Evolutionary conservation across 2,888 invertebrate species (phyloP).

Genomic region (Clostera curtula): DNA sequence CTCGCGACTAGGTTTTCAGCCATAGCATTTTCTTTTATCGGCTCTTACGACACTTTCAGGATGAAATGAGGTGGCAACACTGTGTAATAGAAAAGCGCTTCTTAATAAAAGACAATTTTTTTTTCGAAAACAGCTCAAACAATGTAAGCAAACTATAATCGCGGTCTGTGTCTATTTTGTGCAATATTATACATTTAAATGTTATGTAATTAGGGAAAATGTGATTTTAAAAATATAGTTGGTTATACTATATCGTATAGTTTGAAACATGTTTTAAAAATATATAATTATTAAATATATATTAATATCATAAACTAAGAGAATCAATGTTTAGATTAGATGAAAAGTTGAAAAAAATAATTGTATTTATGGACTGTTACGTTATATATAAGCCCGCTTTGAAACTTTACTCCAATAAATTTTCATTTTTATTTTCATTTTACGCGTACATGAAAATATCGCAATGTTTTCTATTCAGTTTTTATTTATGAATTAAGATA

Average conservation of each 20-base stretch:
- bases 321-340: conserved; percentile 60
- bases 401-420: conserved; percentile 8
- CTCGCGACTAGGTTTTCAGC: too few species aligned
- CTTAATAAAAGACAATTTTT: too few species aligned
- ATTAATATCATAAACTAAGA: conserved; percentile 49
- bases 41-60: too few species aligned
- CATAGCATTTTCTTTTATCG: too few species aligned
- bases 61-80: too few species aligned
- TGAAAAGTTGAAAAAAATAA: conserved; percentile 39
- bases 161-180: conserved; percentile 61
- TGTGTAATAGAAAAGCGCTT: too few species aligned
- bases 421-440: conserved; percentile 3
- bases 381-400: conserved; percentile 25
- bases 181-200: conserved; percentile 63
- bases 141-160: conserved; percentile 27
- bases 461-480: conserved; percentile 7
- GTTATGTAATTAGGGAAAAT: conserved; percentile 67
- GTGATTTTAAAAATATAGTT: conserved; percentile 71
- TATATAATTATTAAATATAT: conserved; percentile 59
- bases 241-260: conserved; percentile 64
- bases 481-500: conserved; percentile 19
- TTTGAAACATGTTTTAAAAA: conserved; percentile 53
- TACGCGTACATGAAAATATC: conserved; percentile 15
- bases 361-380: conserved; percentile 52
- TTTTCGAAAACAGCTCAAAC: conserved; percentile 25